phyloP scores from a whole-genome alignment of 2,797 vertebrate species.

The Nasua narica region DNA sequence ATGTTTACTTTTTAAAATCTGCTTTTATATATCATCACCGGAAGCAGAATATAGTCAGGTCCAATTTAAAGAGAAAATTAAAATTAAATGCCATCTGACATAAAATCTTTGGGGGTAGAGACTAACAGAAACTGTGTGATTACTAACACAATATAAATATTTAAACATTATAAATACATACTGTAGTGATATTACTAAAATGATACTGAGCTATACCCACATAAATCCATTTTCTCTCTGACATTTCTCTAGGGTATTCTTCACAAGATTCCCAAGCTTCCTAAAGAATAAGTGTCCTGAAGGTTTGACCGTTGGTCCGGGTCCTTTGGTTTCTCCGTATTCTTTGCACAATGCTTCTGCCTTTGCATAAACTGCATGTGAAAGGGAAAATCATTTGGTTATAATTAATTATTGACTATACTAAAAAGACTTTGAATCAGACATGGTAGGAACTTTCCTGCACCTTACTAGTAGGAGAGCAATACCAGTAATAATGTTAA shows the following conservation, averaged over 20 bases:
- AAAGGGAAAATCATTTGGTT: slow-evolving; percentile 51
- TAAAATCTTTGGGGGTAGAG: background rate
- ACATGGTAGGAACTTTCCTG: background rate
- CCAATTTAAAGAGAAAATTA: background rate
- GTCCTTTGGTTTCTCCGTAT: slow-evolving; percentile 97
- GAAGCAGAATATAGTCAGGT: background rate
- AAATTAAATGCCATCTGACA: background rate
- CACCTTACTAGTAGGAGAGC: accelerated
- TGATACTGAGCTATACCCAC: slow-evolving; percentile 84
- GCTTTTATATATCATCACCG: background rate
- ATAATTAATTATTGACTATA: background rate
- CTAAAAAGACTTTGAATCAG: background rate
- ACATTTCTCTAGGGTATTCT: slow-evolving; percentile 96
- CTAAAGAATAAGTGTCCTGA: slow-evolving; percentile 97
- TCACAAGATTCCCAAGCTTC: slow-evolving; percentile 93
- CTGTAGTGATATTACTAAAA: background rate
- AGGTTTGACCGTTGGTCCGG: slow-evolving; percentile 94
- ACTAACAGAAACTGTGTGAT: background rate
- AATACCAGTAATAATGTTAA: accelerated
- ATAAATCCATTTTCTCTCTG: slow-evolving; percentile 98
- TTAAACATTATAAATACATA: background rate
- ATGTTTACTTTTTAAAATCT: background rate
- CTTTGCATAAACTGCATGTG: slow-evolving; percentile 88
- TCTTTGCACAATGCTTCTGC: slow-evolving; percentile 96
- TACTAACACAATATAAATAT: background rate